phyloP scores from a whole-genome alignment of 2,888 invertebrate genomes.

The Plagodis dolabraria region DNA sequence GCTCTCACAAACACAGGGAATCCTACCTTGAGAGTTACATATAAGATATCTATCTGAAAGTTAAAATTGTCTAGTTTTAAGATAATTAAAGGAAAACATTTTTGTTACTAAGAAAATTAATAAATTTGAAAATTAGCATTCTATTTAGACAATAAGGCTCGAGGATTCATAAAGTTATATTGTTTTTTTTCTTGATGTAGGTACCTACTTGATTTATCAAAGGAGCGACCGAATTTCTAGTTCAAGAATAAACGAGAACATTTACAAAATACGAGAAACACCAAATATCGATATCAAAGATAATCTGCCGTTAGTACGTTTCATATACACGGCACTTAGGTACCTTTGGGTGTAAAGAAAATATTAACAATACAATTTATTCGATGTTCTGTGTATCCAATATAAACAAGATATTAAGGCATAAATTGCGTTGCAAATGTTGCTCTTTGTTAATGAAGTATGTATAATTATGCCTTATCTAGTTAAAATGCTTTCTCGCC shows the following conservation, averaged over 20 bases:
- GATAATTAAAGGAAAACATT: too few species aligned
- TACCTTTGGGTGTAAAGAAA: not conserved
- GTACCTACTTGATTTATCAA: too few species aligned
- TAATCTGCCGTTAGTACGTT: not conserved
- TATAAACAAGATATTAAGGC: slow-evolving; percentile 28
- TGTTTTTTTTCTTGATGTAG: too few species aligned
- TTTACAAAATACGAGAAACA: not conserved
- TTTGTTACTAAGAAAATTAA: too few species aligned
- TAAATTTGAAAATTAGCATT: too few species aligned
- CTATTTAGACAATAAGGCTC: not conserved
- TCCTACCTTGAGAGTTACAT: too few species aligned
- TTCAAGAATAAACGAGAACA: slow-evolving; percentile 1
- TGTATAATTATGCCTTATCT: too few species aligned
- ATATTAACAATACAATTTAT: slow-evolving; percentile 3
- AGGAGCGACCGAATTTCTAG: not conserved
- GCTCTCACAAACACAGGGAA: too few species aligned
- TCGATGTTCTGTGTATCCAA: slow-evolving; percentile 12
- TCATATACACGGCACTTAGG: not conserved
- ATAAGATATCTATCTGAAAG: too few species aligned
- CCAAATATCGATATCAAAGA: not conserved
- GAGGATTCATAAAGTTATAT: too few species aligned
- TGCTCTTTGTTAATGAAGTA: not conserved
- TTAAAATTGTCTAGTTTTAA: too few species aligned
- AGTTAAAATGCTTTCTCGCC: too few species aligned
- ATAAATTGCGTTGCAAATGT: slow-evolving; percentile 23